Conservation (phyloP, 2,113 vertebrate species). For the Numenius arquata region DNA sequence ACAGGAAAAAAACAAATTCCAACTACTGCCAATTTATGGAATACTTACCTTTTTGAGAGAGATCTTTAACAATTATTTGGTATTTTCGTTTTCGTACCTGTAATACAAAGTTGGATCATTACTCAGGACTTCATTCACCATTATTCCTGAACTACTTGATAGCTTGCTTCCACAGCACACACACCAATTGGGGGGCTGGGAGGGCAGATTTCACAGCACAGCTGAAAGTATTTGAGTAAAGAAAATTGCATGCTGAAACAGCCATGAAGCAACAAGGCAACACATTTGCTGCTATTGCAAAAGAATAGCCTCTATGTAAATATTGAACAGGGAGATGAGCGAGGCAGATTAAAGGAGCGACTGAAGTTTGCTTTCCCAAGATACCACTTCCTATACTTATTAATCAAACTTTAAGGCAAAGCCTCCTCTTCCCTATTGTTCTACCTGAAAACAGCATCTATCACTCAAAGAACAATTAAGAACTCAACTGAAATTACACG, state of each 20-base stretch:
- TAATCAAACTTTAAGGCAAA: background rate
- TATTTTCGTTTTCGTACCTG: background rate
- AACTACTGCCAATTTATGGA: background rate
- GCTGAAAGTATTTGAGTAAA: background rate
- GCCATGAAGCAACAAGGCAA: background rate
- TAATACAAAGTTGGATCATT: background rate
- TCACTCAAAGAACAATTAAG: background rate
- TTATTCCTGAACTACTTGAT: background rate
- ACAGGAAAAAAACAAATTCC: background rate
- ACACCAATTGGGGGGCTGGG: accelerated
- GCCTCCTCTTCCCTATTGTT: background rate
- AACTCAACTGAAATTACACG: background rate
- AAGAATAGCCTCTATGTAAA: background rate
- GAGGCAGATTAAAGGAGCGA: background rate
- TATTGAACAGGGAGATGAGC: background rate
- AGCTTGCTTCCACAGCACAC: background rate
- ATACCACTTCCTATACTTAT: background rate
- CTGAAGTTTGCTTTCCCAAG: background rate
- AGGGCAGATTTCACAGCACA: background rate
- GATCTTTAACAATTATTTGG: constrained; percentile 12
- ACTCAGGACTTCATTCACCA: background rate
- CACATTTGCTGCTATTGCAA: background rate
- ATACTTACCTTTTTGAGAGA: constrained; percentile 16
- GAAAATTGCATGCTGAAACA: background rate
- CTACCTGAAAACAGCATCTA: background rate